These are phyloP conservation scores for Tragelaphus imberbis DNA, from an alignment of 2,113 vertebrate species.

Conservation along the genomic window DNA sequence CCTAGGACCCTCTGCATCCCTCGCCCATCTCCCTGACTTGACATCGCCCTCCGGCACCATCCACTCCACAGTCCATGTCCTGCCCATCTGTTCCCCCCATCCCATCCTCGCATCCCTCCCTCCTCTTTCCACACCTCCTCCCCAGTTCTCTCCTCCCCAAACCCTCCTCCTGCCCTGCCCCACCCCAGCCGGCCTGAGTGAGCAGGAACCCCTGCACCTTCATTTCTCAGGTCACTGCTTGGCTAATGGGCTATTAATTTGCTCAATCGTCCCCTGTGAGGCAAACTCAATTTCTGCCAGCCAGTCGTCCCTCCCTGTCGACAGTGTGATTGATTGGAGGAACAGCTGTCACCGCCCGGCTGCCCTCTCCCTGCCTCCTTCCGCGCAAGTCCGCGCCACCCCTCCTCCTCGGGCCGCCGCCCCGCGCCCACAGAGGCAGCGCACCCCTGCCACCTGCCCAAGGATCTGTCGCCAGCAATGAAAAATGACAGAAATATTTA, in stretches of 20 bases:
- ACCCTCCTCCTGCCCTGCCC: slow-evolving; percentile 77
- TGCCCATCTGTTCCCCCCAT: not conserved
- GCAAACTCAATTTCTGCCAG: slow-evolving; percentile 93
- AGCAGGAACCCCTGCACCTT: slow-evolving; percentile 82
- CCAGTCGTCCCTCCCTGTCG: slow-evolving; percentile 84
- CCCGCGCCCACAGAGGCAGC: slow-evolving; percentile 58
- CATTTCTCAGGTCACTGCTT: slow-evolving; percentile 96
- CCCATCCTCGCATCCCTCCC: not conserved
- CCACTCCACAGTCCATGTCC: not conserved
- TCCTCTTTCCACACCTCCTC: slow-evolving; percentile 69
- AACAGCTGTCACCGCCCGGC: slow-evolving; percentile 90
- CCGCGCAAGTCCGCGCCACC: slow-evolving; percentile 61
- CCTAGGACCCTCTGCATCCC: not conserved
- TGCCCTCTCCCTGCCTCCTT: slow-evolving; percentile 65
- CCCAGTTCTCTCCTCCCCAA: slow-evolving; percentile 23
- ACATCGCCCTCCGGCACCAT: not conserved
- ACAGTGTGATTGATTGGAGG: slow-evolving; percentile 97
- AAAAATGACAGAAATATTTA: slow-evolving; percentile 90
- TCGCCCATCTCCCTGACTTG: not conserved
- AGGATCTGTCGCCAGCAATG: slow-evolving; percentile 83
- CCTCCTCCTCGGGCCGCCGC: slow-evolving; percentile 72
- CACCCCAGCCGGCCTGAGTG: slow-evolving; percentile 68
- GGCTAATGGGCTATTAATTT: slow-evolving; percentile 99
- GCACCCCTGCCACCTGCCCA: slow-evolving; percentile 69
- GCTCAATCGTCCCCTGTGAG: slow-evolving; percentile 93